Evolutionary conservation across 2,113 vertebrate genomes (phyloP), one percentile per base, ranked within the genome.

Genomic region (Eulacestoma nigropectus): DNA sequence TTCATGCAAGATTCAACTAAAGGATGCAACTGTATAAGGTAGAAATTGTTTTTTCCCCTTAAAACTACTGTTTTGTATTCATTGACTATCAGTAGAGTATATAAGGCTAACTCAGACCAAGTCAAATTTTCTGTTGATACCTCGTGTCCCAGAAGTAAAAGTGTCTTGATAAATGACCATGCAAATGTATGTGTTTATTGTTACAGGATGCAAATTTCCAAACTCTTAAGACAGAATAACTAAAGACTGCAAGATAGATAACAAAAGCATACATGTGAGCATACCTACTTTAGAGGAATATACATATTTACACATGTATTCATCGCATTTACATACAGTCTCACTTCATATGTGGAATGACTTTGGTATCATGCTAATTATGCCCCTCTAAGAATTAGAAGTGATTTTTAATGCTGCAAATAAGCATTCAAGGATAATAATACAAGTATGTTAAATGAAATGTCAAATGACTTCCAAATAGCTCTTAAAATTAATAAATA

Each of bases 401-500:
- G 95, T 97, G 95, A 89, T 96, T 97, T 97, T 98, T 84, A 96
- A 95, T 93, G 85, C 87, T 91, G 46, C 94, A 98, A 98, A 97
- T 97, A 98, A 94, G 77, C 89, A 97, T 98, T 98, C 97, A 96
- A 97, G 90, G 89, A 92, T 97, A 98, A 97, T 98, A 98, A 97
- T 97, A 96, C 95, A 98, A 98, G 97, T 97, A 97, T 95, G 95
- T 96, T 97, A 97, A 97, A 98, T 97, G 95, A 98, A 98, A 98
- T 98, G 97, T 98, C 97, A 98, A 98, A 98, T 97, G 91, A 97
- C 95, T 98, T 97, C 96, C 95, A 97, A 97, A 98, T 98, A 97
- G 95, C 97, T 97, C 97, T 98, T 97, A 97, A 97, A 97, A 97
- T 93, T 97, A 97, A 98, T 98, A 98, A 97, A 98, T 98, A 98